Evolutionary conservation across 92 coral and sea anemone genomes (phyloP).

Genomic region (Scolanthus callimorphus): DNA sequence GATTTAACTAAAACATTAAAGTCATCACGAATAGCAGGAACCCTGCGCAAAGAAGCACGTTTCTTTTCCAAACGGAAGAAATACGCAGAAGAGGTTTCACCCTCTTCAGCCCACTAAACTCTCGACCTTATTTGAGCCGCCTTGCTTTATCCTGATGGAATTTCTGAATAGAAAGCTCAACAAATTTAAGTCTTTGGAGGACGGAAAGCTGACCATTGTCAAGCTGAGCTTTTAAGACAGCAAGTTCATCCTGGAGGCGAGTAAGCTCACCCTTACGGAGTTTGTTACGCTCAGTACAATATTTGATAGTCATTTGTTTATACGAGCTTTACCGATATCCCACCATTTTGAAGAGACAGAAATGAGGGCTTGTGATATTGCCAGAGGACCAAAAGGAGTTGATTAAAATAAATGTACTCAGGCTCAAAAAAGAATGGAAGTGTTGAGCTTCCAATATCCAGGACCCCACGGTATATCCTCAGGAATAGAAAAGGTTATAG

Average conservation of each 20-base stretch:
- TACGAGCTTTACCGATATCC: not conserved
- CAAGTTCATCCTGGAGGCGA: not conserved
- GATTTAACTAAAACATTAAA: too few relatives aligned
- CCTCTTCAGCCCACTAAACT: not conserved
- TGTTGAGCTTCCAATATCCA: too few relatives aligned
- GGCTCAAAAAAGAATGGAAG: too few relatives aligned
- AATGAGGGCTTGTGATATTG: too few relatives aligned
- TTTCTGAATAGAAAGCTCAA: not conserved
- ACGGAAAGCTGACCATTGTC: not conserved
- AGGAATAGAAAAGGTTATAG: too few relatives aligned
- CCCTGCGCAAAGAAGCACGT: not conserved
- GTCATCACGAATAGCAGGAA: not conserved
- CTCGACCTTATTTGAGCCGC: not conserved
- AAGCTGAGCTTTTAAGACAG: not conserved
- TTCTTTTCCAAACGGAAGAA: not conserved
- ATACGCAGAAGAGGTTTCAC: too few relatives aligned
- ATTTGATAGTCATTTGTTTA: not conserved
- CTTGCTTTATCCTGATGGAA: not conserved
- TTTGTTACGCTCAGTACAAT: not conserved
- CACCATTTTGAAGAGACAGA: too few relatives aligned
- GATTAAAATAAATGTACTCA: too few relatives aligned
- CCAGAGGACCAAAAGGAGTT: too few relatives aligned
- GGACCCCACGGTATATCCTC: too few relatives aligned
- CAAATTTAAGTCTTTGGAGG: not conserved
- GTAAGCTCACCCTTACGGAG: not conserved